Evolutionary conservation across 2,113 vertebrate species (phyloP).

Genomic region (Tiliqua scincoides): DNA sequence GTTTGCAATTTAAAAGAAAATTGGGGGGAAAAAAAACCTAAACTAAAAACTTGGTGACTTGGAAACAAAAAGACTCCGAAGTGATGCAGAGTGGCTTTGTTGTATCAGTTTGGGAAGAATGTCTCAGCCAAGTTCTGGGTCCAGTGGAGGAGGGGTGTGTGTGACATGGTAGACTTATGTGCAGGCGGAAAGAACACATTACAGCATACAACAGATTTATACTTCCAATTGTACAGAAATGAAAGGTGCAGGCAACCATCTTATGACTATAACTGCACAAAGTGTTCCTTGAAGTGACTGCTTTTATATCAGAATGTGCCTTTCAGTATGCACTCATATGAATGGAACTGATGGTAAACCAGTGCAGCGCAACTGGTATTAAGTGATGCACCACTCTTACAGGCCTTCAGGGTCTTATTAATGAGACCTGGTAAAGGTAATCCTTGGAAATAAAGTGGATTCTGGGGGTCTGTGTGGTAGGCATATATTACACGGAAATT

Average conservation of each 20-base stretch:
- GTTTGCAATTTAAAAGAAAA: too few relatives aligned
- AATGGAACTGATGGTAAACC: constrained; percentile 15
- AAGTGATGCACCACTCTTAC: constrained; percentile 2
- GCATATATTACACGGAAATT: rapidly evolving
- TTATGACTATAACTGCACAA: constrained; percentile 28
- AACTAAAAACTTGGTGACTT: too few relatives aligned
- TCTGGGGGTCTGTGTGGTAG: background rate
- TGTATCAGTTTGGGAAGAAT: background rate
- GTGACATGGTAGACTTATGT: background rate
- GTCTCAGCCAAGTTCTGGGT: background rate
- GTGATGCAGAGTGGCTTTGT: background rate
- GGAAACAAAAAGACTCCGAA: background rate
- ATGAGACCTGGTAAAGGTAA: background rate
- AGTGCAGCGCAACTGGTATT: background rate
- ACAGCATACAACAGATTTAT: constrained; percentile 8
- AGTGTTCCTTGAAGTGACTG: constrained; percentile 36
- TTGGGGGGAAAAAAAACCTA: too few relatives aligned
- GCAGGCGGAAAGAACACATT: background rate
- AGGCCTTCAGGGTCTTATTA: background rate
- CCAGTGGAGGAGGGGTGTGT: background rate
- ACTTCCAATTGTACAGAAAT: background rate
- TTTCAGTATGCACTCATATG: background rate
- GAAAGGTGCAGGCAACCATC: constrained; percentile 21
- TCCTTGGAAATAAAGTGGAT: constrained; percentile 5
- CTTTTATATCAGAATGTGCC: background rate